Evolutionary conservation across 1,140 invertebrate genomes (phyloP).

Genomic region (Sitophilus oryzae): DNA sequence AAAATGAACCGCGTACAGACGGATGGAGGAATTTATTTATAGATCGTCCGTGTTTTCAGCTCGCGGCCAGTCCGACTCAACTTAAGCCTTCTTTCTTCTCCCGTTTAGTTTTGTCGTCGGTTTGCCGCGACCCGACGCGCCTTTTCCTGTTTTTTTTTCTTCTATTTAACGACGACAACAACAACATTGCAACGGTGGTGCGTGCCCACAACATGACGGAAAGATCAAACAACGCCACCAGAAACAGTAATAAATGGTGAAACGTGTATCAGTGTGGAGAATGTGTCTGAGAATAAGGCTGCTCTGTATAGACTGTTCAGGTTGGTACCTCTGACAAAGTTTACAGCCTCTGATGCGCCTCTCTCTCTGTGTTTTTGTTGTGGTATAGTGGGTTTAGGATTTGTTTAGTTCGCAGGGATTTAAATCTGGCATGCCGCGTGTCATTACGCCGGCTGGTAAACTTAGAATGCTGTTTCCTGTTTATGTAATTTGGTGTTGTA

Average conservation of each 20-base stretch:
- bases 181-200: not conserved
- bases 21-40: slow-evolving; percentile 37
- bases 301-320: slow-evolving; percentile 53
- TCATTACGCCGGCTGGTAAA: not conserved
- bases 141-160: slow-evolving; percentile 14
- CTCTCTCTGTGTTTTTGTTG: not conserved
- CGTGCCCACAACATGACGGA: slow-evolving; percentile 3
- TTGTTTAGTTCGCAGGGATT: not conserved
- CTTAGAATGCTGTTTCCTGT: slow-evolving; percentile 4
- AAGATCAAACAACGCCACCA: not conserved
- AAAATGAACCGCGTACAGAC: slow-evolving; percentile 28
- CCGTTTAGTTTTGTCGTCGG: not conserved
- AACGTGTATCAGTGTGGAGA: slow-evolving; percentile 29
- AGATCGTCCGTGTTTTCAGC: slow-evolving; percentile 30
- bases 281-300: slow-evolving; percentile 49
- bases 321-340: slow-evolving; percentile 39
- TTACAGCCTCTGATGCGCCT: not conserved
- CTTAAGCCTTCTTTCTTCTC: slow-evolving; percentile 12
- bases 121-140: not conserved
- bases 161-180: slow-evolving; percentile 2
- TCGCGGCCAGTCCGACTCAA: slow-evolving; percentile 15
- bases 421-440: not conserved
- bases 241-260: slow-evolving; percentile 26
- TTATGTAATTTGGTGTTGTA: slow-evolving; percentile 5
- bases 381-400: not conserved